Evolutionary conservation across 2,888 invertebrate genomes (phyloP).

Genomic region (Gastracanthus pulcherrimus): DNA sequence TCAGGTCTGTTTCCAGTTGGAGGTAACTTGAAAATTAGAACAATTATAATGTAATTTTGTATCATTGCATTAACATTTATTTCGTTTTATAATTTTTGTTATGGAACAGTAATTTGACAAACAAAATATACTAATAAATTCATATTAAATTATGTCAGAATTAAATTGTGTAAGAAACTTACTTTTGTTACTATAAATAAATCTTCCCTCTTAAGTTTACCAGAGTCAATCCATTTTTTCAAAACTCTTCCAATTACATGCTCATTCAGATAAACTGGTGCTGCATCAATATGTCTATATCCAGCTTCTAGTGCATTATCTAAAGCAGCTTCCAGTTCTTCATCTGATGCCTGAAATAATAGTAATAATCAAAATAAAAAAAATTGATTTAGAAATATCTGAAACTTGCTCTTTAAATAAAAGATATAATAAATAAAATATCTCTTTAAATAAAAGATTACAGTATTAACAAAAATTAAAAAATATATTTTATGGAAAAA

Average conservation of each 20-base stretch:
- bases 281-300: slow-evolving; percentile 91
- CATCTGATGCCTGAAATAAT: slow-evolving; percentile 84
- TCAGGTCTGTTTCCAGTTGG: slow-evolving; percentile 82
- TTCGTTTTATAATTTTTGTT: too few relatives aligned
- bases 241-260: slow-evolving; percentile 86
- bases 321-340: slow-evolving; percentile 84
- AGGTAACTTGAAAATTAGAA: slow-evolving; percentile 71
- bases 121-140: too few relatives aligned
- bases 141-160: neutral
- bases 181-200: slow-evolving; percentile 92
- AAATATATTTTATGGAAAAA: too few relatives aligned
- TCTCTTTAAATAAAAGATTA: too few relatives aligned
- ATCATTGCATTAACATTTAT: too few relatives aligned
- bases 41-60: too few relatives aligned
- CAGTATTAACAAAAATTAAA: too few relatives aligned
- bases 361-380: too few relatives aligned
- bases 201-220: slow-evolving; percentile 86
- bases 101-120: too few relatives aligned
- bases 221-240: slow-evolving; percentile 84
- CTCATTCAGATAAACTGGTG: slow-evolving; percentile 88
- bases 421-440: too few relatives aligned
- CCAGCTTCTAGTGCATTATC: slow-evolving; percentile 86
- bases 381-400: slow-evolving; percentile 4
- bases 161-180: slow-evolving; percentile 32
- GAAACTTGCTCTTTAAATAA: neutral